phyloP scores from a whole-genome alignment of 2,113 vertebrate genomes.

The Lepus timidus region DNA sequence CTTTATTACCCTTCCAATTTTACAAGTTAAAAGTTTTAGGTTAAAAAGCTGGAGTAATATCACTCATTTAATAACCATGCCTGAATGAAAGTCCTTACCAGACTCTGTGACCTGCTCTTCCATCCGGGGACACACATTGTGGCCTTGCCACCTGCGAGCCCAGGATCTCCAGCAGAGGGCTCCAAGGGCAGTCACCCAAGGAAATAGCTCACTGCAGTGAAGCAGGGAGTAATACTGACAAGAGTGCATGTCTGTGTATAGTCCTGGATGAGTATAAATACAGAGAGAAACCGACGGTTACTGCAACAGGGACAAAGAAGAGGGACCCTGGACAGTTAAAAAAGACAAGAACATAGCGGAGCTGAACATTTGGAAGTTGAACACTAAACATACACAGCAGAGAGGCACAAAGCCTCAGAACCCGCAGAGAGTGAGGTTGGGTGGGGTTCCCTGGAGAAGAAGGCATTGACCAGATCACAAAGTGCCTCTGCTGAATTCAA shows the following conservation, averaged over 20 bases:
- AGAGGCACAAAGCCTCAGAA: background rate
- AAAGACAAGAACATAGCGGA: background rate
- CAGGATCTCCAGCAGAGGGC: background rate
- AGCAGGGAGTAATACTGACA: background rate
- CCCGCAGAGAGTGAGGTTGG: background rate
- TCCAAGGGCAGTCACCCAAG: background rate
- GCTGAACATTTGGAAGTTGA: background rate
- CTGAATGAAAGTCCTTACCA: background rate
- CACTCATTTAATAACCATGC: background rate
- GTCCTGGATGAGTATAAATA: background rate
- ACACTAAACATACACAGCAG: background rate
- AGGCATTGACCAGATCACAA: background rate
- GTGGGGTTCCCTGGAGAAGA: background rate
- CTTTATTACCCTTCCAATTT: background rate
- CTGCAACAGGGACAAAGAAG: background rate
- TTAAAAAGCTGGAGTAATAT: background rate
- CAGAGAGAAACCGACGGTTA: background rate
- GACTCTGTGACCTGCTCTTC: background rate
- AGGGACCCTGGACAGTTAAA: rapidly evolving
- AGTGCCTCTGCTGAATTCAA: background rate
- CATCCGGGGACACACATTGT: no score
- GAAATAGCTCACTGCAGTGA: background rate
- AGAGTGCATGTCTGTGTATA: background rate
- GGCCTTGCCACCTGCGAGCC: background rate
- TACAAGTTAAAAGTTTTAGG: background rate